phyloP scores from a whole-genome alignment of 2,113 vertebrate species.

The Calyptommatus sinebrachiatus region DNA sequence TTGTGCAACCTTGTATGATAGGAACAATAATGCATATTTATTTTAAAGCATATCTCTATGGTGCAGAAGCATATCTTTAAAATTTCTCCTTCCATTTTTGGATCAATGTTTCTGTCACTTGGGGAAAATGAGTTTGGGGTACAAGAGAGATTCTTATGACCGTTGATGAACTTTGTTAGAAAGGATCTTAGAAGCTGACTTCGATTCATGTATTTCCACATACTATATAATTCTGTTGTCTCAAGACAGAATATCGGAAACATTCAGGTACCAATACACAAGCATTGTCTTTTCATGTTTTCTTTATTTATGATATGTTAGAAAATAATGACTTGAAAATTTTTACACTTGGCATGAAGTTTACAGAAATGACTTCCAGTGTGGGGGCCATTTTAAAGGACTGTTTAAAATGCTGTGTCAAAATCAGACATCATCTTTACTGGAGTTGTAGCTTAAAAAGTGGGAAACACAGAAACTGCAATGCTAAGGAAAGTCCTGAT shows the following conservation, averaged over 20 bases:
- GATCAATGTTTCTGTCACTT: slow-evolving; percentile 13
- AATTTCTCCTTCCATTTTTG: slow-evolving; percentile 25
- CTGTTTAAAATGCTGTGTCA: not conserved
- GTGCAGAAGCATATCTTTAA: slow-evolving; percentile 33
- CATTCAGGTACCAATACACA: slow-evolving; percentile 15
- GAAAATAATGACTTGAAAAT: slow-evolving; percentile 26
- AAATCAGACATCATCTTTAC: not conserved
- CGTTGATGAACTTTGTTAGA: slow-evolving; percentile 22
- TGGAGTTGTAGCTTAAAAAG: not conserved
- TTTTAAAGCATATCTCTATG: slow-evolving; percentile 40
- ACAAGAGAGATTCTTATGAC: not conserved
- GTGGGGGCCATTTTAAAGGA: not conserved
- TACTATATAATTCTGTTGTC: not conserved
- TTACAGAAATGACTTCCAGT: slow-evolving; percentile 31
- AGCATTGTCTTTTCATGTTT: slow-evolving; percentile 6
- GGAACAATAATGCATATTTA: slow-evolving; percentile 52
- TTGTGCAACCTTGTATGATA: slow-evolving; percentile 70
- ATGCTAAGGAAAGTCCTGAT: not conserved
- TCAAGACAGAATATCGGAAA: not conserved
- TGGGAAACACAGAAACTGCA: not conserved
- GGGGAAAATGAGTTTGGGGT: slow-evolving; percentile 31
- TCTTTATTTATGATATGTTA: slow-evolving; percentile 34
- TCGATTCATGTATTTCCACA: not conserved
- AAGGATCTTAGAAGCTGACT: slow-evolving; percentile 31
- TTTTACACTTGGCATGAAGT: slow-evolving; percentile 36